Evolutionary conservation across 2,113 vertebrate genomes (phyloP), one percentile per base, ranked within the genome.

Genomic region (Ophthalmotilapia sp.): DNA sequence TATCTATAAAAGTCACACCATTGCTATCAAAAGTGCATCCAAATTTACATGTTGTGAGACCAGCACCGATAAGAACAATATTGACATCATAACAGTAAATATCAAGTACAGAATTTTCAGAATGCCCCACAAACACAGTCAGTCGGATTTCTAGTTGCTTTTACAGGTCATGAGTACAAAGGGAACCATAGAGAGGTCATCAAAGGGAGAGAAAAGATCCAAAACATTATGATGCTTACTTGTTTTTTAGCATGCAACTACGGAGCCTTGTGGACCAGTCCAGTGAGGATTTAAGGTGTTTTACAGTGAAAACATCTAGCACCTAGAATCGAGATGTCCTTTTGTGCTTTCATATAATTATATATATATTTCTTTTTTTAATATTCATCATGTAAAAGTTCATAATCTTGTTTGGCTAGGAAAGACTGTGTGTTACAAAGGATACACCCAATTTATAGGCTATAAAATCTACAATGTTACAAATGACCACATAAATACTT

Each of bases 61-160:
- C 95, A 96, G 96, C 95, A 95, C 93, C 96, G 81, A 93, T 91
- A 90, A 93, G 89, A 94, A 93, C 90, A 94, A 94, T 93, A 95
- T 92, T 93, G 94, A 95, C 94, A 94, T 93, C 94, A 94, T 91
- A 94, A 93, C 93, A 94, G 93, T 90, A 94, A 95, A 95, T 94
- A 95, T 96, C 96, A 97, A 96, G 96, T 96, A 96, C 88, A 55
- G 90, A 86, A 93, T 92, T 95, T 90, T 91, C 90, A 94, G 90
- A 97, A 97, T 97, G 96, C 95, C 96, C 96, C 91, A 93, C 94
- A 94, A 92, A 95, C 94, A 96, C 94, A 96, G 95, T 96, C 94
- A 93, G 93, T 94, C 93, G 89, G 92, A 91, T 94, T 90, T 92
- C 68, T 86, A 90, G 90, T 93, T 92, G 90, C 82, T 94, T 49